Conservation (phyloP, 2,113 vertebrate genomes). For the Sterna hirundo region DNA sequence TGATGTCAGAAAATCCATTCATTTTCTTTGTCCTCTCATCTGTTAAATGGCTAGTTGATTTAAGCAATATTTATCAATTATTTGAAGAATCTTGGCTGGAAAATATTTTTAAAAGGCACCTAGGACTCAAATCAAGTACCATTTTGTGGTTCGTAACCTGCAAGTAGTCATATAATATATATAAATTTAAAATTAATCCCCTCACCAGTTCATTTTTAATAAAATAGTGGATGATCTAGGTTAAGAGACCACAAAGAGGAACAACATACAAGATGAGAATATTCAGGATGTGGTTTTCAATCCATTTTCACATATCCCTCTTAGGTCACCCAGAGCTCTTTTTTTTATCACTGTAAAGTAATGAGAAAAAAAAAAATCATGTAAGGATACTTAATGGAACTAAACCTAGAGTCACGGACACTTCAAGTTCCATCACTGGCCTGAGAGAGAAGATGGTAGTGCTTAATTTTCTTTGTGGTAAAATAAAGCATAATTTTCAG, state of each 20-base stretch:
- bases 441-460: conserved; percentile 27
- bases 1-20: background rate
- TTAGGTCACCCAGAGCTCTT: background rate
- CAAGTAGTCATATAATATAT: background rate
- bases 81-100: background rate
- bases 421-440: conserved; percentile 19
- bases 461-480: conserved; percentile 42
- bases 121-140: background rate
- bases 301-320: background rate
- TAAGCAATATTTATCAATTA: background rate
- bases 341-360: conserved; percentile 1
- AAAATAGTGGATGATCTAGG: background rate
- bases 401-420: conserved; percentile 24
- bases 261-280: background rate
- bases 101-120: background rate
- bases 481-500: conserved; percentile 57
- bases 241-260: background rate
- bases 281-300: background rate
- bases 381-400: conserved; percentile 15
- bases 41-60: background rate
- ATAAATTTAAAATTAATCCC: background rate
- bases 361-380: background rate
- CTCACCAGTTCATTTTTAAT: background rate
- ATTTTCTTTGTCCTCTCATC: background rate
- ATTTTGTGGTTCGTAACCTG: background rate